These are phyloP conservation scores for Camponotus fellah DNA, from an alignment of 2,888 invertebrate species.

Conservation along the genomic window DNA sequence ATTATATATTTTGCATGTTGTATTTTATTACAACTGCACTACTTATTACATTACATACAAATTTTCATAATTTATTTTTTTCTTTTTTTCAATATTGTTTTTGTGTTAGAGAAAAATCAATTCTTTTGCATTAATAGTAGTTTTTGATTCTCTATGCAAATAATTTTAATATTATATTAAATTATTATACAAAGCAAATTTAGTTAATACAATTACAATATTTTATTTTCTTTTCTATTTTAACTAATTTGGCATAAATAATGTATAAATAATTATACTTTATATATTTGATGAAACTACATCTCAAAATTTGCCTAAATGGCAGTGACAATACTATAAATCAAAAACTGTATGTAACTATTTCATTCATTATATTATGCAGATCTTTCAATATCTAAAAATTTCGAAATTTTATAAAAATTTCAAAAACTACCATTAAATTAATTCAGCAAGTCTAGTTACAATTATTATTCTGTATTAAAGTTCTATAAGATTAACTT, in stretches of 20 bases:
- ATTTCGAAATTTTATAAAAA: too few relatives aligned
- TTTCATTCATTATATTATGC: background rate
- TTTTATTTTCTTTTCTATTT: conserved; percentile 37
- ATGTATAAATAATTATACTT: conserved; percentile 37
- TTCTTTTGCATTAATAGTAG: background rate
- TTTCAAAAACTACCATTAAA: background rate
- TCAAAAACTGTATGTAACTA: background rate
- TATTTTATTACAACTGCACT: background rate
- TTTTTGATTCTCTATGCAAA: background rate
- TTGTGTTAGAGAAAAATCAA: conserved; percentile 6
- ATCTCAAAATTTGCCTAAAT: background rate
- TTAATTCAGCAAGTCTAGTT: background rate
- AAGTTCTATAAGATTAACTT: conserved; percentile 80
- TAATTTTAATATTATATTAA: background rate
- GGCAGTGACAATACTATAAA: conserved; percentile 13
- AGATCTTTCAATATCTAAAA: background rate
- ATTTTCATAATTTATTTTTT: background rate
- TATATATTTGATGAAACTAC: conserved; percentile 14
- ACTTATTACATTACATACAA: background rate
- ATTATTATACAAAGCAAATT: background rate
- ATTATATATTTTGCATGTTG: conserved; percentile 3
- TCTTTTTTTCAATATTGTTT: background rate
- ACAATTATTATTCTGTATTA: conserved; percentile 44
- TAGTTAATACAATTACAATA: background rate
- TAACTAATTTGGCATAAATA: background rate